Evolutionary conservation across 2,113 vertebrate species (phyloP), one percentile per base, ranked within the genome.

Genomic region (Camelus bactrianus): DNA sequence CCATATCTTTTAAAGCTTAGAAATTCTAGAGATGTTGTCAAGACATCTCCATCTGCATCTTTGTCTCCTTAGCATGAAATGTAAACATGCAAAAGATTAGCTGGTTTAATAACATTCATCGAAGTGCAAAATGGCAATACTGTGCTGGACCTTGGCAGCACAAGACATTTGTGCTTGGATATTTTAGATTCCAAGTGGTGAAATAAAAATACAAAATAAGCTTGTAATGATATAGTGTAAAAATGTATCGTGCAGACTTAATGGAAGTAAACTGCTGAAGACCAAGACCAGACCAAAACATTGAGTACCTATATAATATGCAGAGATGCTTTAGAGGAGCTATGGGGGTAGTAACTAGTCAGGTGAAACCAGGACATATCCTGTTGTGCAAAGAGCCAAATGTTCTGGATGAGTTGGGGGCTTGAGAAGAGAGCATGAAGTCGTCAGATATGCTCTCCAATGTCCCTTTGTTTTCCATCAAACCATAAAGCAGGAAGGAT

Each of bases 11-110:
- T 82, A 52, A 65, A 69, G 50, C 73, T 88, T 22, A 89, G 50
- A 93, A 91, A 93, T 69, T 58, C 77, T 54, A 50, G 17, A 89
- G 52, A 48, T 91, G 35, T 89, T n/a, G 28, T 69, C 67, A 89
- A 83, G 79, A 54, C 42, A 20, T 32, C 75, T 64, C 42, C 5
- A 80, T 91, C 32, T 89, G 64, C 3, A 75, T 24, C 30, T 10
- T 17, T 11, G 73, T 48, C 6, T 73, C 65, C 46, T 90, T 87
- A 87, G 22, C 19, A 79, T 87, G 76, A 42, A 82, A 30, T 24
- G 4, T 58, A 91, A 93, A 81, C 60, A 65, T 62, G 42, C 16
- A 72, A 81, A 93, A 60, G 12, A 76, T 84, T 17, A 88, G 24
- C 35, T 87, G 20, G 70, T 50, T 92, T 81, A 73, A 22, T 67